These are phyloP conservation scores for Corythornis vintsioides DNA, from an alignment of 2,113 vertebrate species.

Conservation along the genomic window DNA sequence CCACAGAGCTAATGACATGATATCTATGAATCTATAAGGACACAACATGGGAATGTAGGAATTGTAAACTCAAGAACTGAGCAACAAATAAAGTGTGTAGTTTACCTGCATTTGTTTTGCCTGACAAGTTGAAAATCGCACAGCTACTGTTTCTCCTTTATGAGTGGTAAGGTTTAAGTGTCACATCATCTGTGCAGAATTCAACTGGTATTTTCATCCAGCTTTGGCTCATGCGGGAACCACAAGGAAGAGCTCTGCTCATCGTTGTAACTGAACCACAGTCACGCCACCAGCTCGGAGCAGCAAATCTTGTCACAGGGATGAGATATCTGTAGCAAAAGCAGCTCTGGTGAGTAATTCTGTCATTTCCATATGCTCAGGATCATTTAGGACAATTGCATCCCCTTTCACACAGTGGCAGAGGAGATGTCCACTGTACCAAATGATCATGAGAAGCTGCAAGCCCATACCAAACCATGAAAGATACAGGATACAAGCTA, in stretches of 20 bases:
- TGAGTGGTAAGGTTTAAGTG: not conserved
- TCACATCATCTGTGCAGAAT: not conserved
- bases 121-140: not conserved
- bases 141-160: not conserved
- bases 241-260: not conserved
- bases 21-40: not conserved
- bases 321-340: not conserved
- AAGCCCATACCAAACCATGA: not conserved
- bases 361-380: not conserved
- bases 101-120: not conserved
- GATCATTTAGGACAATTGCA: not conserved
- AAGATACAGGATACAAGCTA: not conserved
- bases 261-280: fast-evolving
- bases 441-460: not conserved
- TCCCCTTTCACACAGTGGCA: not conserved
- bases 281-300: not conserved
- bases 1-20: not conserved
- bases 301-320: not conserved
- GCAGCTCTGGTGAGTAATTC: not conserved
- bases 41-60: not conserved
- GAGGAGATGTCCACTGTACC: not conserved
- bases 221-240: not conserved
- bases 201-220: not conserved
- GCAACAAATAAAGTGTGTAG: not conserved
- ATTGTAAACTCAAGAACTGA: not conserved